A percentile compares a stretch with the other conserved stretches of the same genome.
Conservation (phyloP, 2,113 vertebrate genomes). For the Myotis lucifugus region DNA sequence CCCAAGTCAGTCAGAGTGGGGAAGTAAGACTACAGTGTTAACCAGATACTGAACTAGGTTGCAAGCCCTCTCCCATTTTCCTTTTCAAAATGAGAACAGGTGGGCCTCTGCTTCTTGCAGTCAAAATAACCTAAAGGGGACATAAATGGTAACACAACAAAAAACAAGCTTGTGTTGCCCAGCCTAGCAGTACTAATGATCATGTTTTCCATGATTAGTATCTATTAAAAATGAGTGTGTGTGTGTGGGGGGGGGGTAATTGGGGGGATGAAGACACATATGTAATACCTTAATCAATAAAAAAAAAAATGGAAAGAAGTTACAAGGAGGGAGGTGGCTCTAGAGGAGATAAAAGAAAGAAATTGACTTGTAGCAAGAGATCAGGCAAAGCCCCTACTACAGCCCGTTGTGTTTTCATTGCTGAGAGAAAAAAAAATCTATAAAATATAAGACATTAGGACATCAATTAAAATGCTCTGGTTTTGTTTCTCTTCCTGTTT, state of each 20-base stretch:
- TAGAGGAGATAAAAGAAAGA: slow-evolving; percentile 73
- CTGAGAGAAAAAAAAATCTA: slow-evolving; percentile 5
- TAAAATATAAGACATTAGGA: not conserved
- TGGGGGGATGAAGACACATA: no score
- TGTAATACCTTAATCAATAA: no score
- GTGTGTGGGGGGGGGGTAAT: no score
- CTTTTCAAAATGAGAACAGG: not conserved
- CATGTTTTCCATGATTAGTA: not conserved
- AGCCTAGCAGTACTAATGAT: slow-evolving; percentile 50
- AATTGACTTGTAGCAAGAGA: slow-evolving; percentile 1
- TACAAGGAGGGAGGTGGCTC: slow-evolving; percentile 32
- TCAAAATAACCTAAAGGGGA: not conserved
- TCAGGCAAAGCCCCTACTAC: slow-evolving; percentile 61
- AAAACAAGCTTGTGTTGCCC: slow-evolving; percentile 72
- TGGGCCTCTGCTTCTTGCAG: not conserved
- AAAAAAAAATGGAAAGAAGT: slow-evolving; percentile 34
- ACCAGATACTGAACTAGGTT: no score
- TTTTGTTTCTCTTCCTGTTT: not conserved
- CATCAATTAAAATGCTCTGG: not conserved
- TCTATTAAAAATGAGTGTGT: not conserved
- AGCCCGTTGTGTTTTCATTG: slow-evolving; percentile 48
- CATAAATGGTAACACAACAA: slow-evolving; percentile 3
- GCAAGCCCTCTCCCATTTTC: no score
- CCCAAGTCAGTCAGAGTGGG: no score
- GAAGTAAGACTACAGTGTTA: no score